A percentile compares a stretch with the other conserved stretches of the same genome.
Conservation (phyloP, 2,888 invertebrate genomes). For the Yponomeuta cagnagella region DNA sequence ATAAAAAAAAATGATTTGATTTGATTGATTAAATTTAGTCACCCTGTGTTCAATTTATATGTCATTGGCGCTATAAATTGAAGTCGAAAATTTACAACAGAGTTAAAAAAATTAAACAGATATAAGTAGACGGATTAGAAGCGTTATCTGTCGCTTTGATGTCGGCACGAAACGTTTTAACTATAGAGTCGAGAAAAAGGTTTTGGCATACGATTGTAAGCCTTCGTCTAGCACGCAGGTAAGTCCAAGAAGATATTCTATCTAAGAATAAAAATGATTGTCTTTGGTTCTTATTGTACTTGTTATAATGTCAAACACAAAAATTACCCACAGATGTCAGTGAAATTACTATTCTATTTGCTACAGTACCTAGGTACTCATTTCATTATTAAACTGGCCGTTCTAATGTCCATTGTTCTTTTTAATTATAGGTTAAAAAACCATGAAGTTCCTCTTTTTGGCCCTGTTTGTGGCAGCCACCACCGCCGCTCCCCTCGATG, state of each 20-base stretch:
- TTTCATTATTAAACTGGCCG: not conserved
- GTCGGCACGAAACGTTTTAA: slow-evolving; percentile 6
- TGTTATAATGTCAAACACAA: too few relatives aligned
- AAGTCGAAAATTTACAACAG: not conserved
- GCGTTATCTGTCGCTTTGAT: slow-evolving; percentile 11
- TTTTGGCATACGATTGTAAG: slow-evolving; percentile 9
- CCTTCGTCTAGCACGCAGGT: slow-evolving; percentile 10
- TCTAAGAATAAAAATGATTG: not conserved
- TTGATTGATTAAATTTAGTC: too few relatives aligned
- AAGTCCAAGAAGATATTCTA: not conserved
- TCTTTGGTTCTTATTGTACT: not conserved
- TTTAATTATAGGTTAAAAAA: slow-evolving; percentile 7
- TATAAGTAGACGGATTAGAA: not conserved
- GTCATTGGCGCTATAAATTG: slow-evolving; percentile 13
- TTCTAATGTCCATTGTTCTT: not conserved
- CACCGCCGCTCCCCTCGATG: slow-evolving; percentile 34
- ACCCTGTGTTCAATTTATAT: not conserved
- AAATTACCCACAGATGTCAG: too few relatives aligned
- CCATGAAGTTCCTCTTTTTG: slow-evolving; percentile 48
- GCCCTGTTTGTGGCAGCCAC: slow-evolving; percentile 46
- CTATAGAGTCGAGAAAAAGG: not conserved
- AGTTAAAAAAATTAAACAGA: slow-evolving; percentile 7
- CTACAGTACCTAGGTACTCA: not conserved
- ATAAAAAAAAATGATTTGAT: too few relatives aligned
- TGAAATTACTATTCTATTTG: not conserved